Evolutionary conservation across 2,888 invertebrate species (phyloP).

Genomic region (Rosalia funebris): DNA sequence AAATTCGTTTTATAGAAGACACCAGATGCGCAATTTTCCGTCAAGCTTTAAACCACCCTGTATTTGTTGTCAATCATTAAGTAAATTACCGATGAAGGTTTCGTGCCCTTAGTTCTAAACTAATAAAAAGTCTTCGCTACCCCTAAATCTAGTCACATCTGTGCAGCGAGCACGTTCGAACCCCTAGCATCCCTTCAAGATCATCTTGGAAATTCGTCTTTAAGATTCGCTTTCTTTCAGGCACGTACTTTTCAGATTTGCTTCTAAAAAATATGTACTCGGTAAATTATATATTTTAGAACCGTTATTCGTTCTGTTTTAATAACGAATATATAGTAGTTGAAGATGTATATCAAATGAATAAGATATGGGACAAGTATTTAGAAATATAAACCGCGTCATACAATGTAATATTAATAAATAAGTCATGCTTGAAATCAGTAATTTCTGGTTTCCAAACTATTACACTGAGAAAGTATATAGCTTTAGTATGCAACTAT

Average conservation of each 20-base stretch:
- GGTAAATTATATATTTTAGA: no score
- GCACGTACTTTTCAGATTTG: conserved; percentile 48
- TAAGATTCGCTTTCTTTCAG: conserved; percentile 45
- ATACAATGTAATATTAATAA: no score
- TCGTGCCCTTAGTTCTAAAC: conserved; percentile 42
- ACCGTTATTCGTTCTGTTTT: no score
- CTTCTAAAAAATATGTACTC: conserved; percentile 45
- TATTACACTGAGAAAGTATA: no score
- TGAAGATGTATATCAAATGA: no score
- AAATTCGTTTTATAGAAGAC: conserved; percentile 37
- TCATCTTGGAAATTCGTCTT: conserved; percentile 37
- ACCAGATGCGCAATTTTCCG: conserved; percentile 42
- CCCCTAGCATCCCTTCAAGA: conserved; percentile 34
- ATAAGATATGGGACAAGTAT: no score
- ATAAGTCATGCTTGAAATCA: no score
- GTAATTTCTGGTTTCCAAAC: no score
- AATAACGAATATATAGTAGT: no score
- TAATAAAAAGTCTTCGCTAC: conserved; percentile 41
- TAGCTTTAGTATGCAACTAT: no score
- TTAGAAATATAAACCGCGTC: no score
- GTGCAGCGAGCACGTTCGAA: conserved; percentile 30
- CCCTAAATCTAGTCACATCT: conserved; percentile 46
- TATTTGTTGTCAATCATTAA: conserved; percentile 51
- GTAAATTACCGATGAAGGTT: conserved; percentile 40
- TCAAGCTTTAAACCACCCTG: conserved; percentile 35